phyloP scores from a whole-genome alignment of 2,888 invertebrate species.

The Andrena dorsata region DNA sequence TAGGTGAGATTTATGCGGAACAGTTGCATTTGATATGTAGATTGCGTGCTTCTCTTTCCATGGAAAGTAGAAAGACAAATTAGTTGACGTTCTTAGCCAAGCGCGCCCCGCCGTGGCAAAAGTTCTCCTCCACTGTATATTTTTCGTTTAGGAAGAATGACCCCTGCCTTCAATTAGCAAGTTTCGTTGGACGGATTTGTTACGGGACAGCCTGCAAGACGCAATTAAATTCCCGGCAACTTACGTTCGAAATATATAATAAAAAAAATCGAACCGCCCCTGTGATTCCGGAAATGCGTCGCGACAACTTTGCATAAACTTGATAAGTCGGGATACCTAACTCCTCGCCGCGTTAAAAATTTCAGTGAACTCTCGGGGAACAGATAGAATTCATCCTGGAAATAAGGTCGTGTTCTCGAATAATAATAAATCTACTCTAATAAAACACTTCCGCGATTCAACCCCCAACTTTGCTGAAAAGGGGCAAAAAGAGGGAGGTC shows the following conservation, averaged over 20 bases:
- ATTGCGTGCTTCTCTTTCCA: not conserved
- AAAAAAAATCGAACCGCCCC: not conserved
- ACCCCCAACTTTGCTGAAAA: slow-evolving; percentile 8
- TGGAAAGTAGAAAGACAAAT: not conserved
- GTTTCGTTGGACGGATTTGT: slow-evolving; percentile 8
- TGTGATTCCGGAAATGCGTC: slow-evolving; percentile 17
- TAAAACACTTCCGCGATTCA: slow-evolving; percentile 46
- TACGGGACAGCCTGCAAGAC: not conserved
- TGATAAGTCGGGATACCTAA: slow-evolving; percentile 34
- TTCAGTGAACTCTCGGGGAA: slow-evolving; percentile 19
- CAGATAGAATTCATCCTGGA: slow-evolving; percentile 47
- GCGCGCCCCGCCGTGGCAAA: not conserved
- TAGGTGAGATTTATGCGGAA: slow-evolving; percentile 16
- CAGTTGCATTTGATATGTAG: not conserved
- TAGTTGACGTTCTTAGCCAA: not conserved
- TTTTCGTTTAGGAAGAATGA: not conserved
- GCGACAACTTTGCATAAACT: slow-evolving; percentile 47
- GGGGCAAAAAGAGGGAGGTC: not conserved
- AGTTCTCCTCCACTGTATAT: not conserved
- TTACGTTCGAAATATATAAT: not conserved
- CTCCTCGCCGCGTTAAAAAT: slow-evolving; percentile 39
- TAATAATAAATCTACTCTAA: slow-evolving; percentile 55
- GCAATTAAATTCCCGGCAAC: slow-evolving; percentile 15
- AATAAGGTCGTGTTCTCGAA: slow-evolving; percentile 48
- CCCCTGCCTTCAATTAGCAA: slow-evolving; percentile 1